phyloP scores from a whole-genome alignment of 30 jellyfish, hydroid and myxozoan species.

The Hydra vulgaris region DNA sequence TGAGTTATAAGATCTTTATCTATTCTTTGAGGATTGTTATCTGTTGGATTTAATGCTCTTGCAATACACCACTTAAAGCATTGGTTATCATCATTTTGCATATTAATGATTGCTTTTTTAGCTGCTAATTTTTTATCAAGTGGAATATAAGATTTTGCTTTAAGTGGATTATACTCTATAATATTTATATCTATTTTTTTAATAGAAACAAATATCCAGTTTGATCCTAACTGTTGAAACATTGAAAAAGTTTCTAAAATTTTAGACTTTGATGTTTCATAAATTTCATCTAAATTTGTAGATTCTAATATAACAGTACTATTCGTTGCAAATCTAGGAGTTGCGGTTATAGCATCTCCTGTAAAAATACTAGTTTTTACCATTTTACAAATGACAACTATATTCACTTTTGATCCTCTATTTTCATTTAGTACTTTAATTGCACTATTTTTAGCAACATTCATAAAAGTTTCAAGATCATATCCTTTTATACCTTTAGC shows the following conservation, averaged over 20 bases:
- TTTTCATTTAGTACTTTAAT: not conserved
- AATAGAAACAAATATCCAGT: not conserved
- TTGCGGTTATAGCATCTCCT: not conserved
- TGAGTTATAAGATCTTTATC: not conserved
- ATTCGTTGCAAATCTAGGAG: not conserved
- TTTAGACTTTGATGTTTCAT: not conserved
- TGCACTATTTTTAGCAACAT: not conserved
- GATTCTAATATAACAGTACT: not conserved
- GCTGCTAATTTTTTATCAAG: not conserved
- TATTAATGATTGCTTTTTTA: conserved; percentile 13
- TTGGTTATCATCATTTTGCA: not conserved
- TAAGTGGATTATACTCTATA: not conserved
- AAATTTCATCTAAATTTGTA: not conserved
- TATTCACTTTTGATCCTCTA: not conserved
- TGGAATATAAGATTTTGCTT: not conserved
- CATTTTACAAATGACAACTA: not conserved
- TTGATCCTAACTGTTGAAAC: not conserved
- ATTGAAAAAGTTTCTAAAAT: not conserved
- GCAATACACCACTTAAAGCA: conserved; percentile 15
- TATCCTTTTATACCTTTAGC: too few species aligned
- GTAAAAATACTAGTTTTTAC: not conserved
- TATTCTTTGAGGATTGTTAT: not conserved
- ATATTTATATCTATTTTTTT: not conserved
- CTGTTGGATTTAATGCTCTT: conserved; percentile 4
- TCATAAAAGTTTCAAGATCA: not conserved